Conservation (phyloP, 2,888 invertebrate species). For the Papilio gigon region DNA sequence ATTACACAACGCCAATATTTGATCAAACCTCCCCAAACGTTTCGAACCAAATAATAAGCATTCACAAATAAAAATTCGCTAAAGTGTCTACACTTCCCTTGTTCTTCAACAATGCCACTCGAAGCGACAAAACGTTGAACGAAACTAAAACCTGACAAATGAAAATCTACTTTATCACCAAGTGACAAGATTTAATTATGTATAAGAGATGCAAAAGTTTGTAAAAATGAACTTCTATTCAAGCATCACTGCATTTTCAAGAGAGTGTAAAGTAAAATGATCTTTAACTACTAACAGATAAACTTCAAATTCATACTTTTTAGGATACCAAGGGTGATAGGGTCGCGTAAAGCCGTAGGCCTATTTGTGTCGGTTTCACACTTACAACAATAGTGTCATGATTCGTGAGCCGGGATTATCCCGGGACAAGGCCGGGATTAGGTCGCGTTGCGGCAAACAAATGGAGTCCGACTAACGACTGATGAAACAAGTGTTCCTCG, state of each 20-base stretch:
- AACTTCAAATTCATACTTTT: conserved; percentile 46
- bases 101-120: conserved; percentile 49
- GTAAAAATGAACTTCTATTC: conserved; percentile 55
- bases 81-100: conserved; percentile 56
- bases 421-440: conserved; percentile 76
- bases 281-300: background rate
- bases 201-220: conserved; percentile 36
- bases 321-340: conserved; percentile 41
- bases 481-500: conserved; percentile 66
- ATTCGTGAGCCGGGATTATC: conserved; percentile 82
- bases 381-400: conserved; percentile 83
- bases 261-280: conserved; percentile 42
- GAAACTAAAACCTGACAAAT: background rate
- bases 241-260: conserved; percentile 50
- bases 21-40: conserved; percentile 60
- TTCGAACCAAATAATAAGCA: conserved; percentile 61
- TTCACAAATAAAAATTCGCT: conserved; percentile 68
- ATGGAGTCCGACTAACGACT: conserved; percentile 72
- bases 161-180: conserved; percentile 42
- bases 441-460: conserved; percentile 80
- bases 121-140: conserved; percentile 44
- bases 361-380: conserved; percentile 83
- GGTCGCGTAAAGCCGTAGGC: conserved; percentile 68
- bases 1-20: conserved; percentile 71
- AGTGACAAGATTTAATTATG: background rate